Conservation (phyloP, 2,113 vertebrate genomes). For the Pseudorasbora parva region DNA sequence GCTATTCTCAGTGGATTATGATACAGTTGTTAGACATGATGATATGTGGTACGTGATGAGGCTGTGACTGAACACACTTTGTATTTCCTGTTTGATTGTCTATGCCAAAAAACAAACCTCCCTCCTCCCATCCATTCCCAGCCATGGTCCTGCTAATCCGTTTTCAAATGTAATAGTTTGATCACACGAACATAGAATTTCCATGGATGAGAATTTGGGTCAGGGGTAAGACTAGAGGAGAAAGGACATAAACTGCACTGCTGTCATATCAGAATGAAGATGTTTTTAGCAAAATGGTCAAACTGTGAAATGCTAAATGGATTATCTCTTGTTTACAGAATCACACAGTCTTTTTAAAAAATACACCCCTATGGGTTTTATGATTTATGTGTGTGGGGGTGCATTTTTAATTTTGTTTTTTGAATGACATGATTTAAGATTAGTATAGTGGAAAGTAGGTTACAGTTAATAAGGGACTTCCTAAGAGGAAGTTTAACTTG, state of each 20-base stretch:
- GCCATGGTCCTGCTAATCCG: conserved; percentile 9
- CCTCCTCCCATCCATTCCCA: conserved; percentile 5
- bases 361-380: background rate
- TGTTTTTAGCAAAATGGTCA: background rate
- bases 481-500: conserved; percentile 17
- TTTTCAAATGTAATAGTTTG: conserved; percentile 9
- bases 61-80: conserved; percentile 52
- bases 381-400: background rate
- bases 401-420: background rate
- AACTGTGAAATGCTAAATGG: conserved; percentile 28
- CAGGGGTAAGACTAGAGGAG: conserved; percentile 8
- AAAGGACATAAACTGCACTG: background rate
- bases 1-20: conserved; percentile 47
- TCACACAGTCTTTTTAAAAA: background rate
- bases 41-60: conserved; percentile 57
- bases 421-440: background rate
- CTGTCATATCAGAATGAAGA: background rate
- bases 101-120: conserved; percentile 54
- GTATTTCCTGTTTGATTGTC: conserved; percentile 58
- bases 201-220: background rate
- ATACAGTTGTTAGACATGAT: conserved; percentile 47
- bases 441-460: background rate
- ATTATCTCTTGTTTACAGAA: conserved; percentile 4
- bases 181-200: conserved; percentile 36
- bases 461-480: background rate